Conservation (phyloP, 2,797 vertebrate genomes). For the Acanthis flammea region DNA sequence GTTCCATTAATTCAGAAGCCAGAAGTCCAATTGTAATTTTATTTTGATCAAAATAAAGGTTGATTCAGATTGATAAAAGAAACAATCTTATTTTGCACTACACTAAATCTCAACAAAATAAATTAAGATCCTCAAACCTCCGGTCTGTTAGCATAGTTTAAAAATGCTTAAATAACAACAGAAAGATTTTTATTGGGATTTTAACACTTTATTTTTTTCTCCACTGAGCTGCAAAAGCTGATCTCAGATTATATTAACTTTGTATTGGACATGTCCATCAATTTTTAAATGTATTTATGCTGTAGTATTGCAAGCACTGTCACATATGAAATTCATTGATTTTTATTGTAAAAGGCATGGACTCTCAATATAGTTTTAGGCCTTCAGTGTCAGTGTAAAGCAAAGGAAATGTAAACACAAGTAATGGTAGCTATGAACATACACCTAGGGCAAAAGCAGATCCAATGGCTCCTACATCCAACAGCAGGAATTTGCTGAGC, state of each 20-base stretch:
- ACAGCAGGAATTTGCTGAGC: neutral
- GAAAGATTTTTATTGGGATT: neutral
- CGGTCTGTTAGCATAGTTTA: neutral
- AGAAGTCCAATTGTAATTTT: neutral
- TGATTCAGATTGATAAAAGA: neutral
- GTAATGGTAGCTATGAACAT: neutral
- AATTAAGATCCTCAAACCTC: neutral
- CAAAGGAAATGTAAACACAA: neutral
- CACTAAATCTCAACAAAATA: neutral
- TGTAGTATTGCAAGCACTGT: neutral
- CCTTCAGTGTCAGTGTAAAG: neutral
- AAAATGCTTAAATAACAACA: neutral
- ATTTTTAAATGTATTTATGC: neutral
- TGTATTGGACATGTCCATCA: rapidly evolving
- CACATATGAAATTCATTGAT: neutral
- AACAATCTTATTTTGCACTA: neutral
- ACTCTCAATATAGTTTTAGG: neutral
- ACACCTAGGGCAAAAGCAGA: neutral
- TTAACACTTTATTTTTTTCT: neutral
- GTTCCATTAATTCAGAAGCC: neutral
- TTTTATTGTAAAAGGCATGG: neutral
- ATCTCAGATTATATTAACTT: neutral
- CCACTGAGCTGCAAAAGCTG: neutral
- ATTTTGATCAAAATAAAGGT: neutral
- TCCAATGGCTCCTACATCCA: neutral